Evolutionary conservation across 2,797 vertebrate species (phyloP), one percentile per base, ranked within the genome.

Genomic region (Urosaurus nigricauda): DNA sequence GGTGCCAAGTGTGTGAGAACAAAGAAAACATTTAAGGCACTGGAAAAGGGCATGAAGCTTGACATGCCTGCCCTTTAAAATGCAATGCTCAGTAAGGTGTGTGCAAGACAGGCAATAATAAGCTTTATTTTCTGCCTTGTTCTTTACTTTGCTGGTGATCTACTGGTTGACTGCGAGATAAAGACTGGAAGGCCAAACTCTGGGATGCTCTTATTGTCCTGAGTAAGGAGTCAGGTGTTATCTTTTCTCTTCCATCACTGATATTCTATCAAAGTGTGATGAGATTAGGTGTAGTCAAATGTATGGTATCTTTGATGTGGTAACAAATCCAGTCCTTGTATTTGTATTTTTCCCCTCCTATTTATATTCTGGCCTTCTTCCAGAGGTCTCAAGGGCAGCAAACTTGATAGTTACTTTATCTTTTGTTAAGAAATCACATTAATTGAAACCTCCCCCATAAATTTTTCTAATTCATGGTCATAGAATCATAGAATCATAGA

Each of bases 21-120:
- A 86, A 60, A 92, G 81, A 32, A 90, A 90, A 86, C 2, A 8
- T 78, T 89, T 88, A 65, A 87, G 88, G 73, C 90, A 92, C 83
- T 47, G 1, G 88, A 87, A 56, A 84, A 90, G 35, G 74, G 74
- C 17, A 17, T 47, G 84, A 79, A 77, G 21, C 16, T 92, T 88
- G 83, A 86, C 60, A 80, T 78, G 43, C 2, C 29, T 79, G 16
- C n/a, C 89, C 47, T 84, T 93, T 87, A 91, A 89, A 89, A 91
- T 74, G 13, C 47, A 84, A n/a, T 84, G 90, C 60, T 88, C 71
- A 83, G 65, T 83, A 85, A 89, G 85, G 51, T 87, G 74, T 77
- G 26, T 63, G 37, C 60, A 79, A 74, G 21, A 40, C 77, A 87
- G 47, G 4, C 29, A 85, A 43, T 40, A 89, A 84, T 0, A 83